Percentiles rank a stretch among this genome's conserved stretches.
These are phyloP conservation scores for Polypedilum pembai DNA, from an alignment of 1,140 invertebrate genomes.

Conservation along the genomic window DNA sequence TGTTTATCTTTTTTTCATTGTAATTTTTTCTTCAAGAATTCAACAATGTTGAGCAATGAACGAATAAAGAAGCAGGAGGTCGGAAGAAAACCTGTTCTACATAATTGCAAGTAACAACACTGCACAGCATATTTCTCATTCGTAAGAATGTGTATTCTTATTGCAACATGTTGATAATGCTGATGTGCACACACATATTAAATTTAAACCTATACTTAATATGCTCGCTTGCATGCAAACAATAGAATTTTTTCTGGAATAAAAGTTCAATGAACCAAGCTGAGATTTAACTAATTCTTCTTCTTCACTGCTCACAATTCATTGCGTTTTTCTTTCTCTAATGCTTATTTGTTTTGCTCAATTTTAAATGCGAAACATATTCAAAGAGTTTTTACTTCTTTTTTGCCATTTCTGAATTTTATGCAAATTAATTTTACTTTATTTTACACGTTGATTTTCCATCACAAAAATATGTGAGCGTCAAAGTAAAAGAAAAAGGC, in stretches of 20 bases:
- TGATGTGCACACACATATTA: slow-evolving; percentile 11
- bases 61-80: no score
- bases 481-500: not conserved
- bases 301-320: not conserved
- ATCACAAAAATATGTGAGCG: not conserved
- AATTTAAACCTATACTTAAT: not conserved
- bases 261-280: not conserved
- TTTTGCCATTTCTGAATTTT: not conserved
- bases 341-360: not conserved
- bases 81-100: no score
- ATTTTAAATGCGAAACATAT: slow-evolving; percentile 18
- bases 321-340: not conserved
- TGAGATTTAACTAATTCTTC: not conserved
- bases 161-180: not conserved
- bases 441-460: not conserved
- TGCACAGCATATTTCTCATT: no score
- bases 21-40: no score
- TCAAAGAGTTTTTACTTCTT: not conserved
- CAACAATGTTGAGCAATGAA: no score
- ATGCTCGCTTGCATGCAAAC: not conserved
- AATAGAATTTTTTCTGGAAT: slow-evolving; percentile 7
- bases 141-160: not conserved
- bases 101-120: no score
- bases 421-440: slow-evolving; percentile 13
- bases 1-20: no score